These are phyloP conservation scores for Atlantisia rogersi DNA, from an alignment of 2,113 vertebrate species.

Conservation along the genomic window DNA sequence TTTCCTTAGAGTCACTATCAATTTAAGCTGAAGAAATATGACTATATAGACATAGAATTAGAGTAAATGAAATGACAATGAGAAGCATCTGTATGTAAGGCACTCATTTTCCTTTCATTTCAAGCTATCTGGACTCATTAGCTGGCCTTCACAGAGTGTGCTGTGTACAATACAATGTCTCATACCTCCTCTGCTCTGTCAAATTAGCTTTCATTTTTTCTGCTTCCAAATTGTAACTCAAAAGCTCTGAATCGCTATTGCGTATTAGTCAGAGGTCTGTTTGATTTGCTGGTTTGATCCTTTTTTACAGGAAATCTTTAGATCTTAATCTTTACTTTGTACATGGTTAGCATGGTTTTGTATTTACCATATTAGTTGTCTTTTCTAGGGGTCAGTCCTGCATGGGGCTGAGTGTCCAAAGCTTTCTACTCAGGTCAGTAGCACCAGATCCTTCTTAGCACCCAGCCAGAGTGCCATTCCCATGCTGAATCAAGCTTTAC, in stretches of 20 bases:
- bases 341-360: background rate
- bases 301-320: background rate
- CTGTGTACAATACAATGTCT: background rate
- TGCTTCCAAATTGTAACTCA: background rate
- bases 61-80: background rate
- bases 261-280: background rate
- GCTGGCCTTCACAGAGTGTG: background rate
- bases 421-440: background rate
- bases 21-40: background rate
- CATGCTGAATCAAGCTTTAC: background rate
- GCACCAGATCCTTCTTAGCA: background rate
- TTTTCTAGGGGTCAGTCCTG: background rate
- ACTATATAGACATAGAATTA: background rate
- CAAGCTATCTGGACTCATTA: background rate
- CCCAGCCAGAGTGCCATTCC: background rate
- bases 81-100: background rate
- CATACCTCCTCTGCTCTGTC: background rate
- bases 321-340: background rate
- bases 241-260: background rate
- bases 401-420: background rate
- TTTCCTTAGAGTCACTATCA: background rate
- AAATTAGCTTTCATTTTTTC: constrained; percentile 7
- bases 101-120: background rate
- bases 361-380: background rate
- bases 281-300: background rate